Percentiles rank a stretch among this genome's conserved stretches.
Evolutionary conservation across 2,888 invertebrate genomes (phyloP).

Genomic region (Drosophila limbata): DNA sequence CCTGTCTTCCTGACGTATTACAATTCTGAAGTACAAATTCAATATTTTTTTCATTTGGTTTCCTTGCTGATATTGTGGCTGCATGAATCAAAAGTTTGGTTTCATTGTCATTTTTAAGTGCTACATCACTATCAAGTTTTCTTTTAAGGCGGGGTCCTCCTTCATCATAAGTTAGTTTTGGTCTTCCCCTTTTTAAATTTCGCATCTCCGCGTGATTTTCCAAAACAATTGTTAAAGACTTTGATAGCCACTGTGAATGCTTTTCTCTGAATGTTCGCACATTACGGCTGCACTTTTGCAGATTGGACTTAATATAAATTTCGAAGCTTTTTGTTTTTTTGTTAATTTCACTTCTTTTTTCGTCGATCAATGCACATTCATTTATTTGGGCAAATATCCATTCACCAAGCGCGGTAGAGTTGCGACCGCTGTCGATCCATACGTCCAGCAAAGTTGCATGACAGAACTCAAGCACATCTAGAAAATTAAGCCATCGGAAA

Average conservation of each 20-base stretch:
- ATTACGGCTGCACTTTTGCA: slow-evolving; percentile 3
- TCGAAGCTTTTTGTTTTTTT: background rate
- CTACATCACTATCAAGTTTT: too few relatives aligned
- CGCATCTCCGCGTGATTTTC: background rate
- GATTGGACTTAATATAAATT: background rate
- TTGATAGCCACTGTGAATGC: slow-evolving; percentile 2
- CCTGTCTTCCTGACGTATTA: too few relatives aligned
- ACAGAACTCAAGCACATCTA: slow-evolving; percentile 5
- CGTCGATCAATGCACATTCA: background rate
- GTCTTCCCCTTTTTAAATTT: background rate
- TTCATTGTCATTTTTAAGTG: too few relatives aligned
- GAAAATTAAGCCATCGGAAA: slow-evolving; percentile 1
- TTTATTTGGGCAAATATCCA: background rate
- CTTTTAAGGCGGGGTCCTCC: too few relatives aligned
- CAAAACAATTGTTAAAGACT: slow-evolving; percentile 1
- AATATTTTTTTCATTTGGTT: too few relatives aligned
- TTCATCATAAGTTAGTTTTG: too few relatives aligned
- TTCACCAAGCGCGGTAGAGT: too few relatives aligned
- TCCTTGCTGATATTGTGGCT: too few relatives aligned
- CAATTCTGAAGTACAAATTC: too few relatives aligned
- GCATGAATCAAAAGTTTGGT: too few relatives aligned
- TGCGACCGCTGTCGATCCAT: slow-evolving; percentile 3
- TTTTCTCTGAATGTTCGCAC: slow-evolving; percentile 1
- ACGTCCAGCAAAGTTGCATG: slow-evolving; percentile 14
- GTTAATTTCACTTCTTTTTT: background rate